These are phyloP conservation scores for Muricea muricata DNA, from an alignment of 92 coral and sea anemone species.

Conservation along the genomic window DNA sequence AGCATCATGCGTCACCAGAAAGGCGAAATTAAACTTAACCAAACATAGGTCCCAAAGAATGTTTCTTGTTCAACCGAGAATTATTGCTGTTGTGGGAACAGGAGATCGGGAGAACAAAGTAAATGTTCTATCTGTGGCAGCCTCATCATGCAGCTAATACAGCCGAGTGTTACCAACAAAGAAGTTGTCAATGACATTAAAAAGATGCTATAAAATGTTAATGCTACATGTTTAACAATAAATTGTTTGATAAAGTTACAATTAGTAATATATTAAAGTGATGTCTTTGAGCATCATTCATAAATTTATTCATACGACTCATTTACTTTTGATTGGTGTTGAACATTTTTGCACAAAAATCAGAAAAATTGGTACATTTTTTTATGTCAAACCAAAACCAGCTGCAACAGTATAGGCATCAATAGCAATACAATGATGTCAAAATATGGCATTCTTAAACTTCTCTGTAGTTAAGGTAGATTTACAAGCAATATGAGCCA, in stretches of 20 bases:
- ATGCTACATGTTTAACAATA: background rate
- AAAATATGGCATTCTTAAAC: too few species aligned
- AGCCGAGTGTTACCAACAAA: conserved; percentile 42
- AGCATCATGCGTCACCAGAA: conserved; percentile 36
- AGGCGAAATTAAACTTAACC: conserved; percentile 26
- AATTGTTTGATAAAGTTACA: background rate
- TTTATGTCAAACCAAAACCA: too few species aligned
- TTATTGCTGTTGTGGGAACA: conserved; percentile 59
- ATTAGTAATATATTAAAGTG: background rate
- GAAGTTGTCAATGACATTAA: conserved; percentile 40
- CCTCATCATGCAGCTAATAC: conserved; percentile 38
- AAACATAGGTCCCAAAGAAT: conserved; percentile 55
- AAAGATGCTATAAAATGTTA: conserved; percentile 3
- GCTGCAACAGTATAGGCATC: too few species aligned
- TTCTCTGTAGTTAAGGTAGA: too few species aligned
- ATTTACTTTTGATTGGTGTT: too few species aligned
- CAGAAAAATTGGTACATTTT: too few species aligned
- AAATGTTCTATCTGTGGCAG: conserved; percentile 56
- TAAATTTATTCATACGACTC: too few species aligned
- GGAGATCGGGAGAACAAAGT: conserved; percentile 22
- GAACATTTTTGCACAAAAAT: too few species aligned
- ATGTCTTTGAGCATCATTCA: too few species aligned
- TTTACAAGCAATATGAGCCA: too few species aligned
- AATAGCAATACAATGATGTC: too few species aligned
- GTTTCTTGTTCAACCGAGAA: conserved; percentile 27